Evolutionary conservation across 2,888 invertebrate genomes (phyloP), one percentile per base, ranked within the genome.

Genomic region (Neocrepidodera transversa): DNA sequence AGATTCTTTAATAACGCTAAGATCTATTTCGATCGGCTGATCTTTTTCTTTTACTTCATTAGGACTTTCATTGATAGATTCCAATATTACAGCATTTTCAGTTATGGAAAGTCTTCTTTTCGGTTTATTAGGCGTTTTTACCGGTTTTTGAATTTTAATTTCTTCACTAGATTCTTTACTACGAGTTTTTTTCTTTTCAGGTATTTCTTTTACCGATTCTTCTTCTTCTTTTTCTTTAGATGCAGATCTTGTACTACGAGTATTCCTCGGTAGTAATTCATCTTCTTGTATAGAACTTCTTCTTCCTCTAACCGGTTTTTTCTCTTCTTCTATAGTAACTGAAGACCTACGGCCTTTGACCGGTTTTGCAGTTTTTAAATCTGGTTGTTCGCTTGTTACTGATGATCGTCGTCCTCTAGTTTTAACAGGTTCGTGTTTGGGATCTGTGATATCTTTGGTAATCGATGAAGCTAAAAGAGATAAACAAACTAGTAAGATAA

Each of bases 1-100:
- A 23, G 58, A 56, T 55, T 70, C 70, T 38, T 63, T 56, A 14
- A 70, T 68, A 30, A 66, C 47, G 30, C 68, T 68, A 6, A 71
- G 62, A 50, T 70, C 66, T 10, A 68, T 40, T 13, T 66, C 63
- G 16, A 50, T 43, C 55, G 62, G 65, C 47, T 51, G 60, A 28
- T 59, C 60, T 36, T 56, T 60, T 40, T 65, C 66, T n/a, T n/a
- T 28, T 60, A 17, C 4, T 63, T 61, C 3, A 63, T 63, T 32
- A 16, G 38, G 11, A 28, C 52, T 63, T 56, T 64, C 63, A 40
- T 62, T 58, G 1, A 60, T 62, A 2, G 52, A 38, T 35, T 67
- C 68, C 28, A 60, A 47, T 20, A 35, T 51, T 6, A 53, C 16
- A 28, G 58, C 45, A 54, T 53, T 50, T 23, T 63, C 52, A 1